phyloP scores from a whole-genome alignment of 2,888 invertebrate species.

The Hanleya hanleyi region DNA sequence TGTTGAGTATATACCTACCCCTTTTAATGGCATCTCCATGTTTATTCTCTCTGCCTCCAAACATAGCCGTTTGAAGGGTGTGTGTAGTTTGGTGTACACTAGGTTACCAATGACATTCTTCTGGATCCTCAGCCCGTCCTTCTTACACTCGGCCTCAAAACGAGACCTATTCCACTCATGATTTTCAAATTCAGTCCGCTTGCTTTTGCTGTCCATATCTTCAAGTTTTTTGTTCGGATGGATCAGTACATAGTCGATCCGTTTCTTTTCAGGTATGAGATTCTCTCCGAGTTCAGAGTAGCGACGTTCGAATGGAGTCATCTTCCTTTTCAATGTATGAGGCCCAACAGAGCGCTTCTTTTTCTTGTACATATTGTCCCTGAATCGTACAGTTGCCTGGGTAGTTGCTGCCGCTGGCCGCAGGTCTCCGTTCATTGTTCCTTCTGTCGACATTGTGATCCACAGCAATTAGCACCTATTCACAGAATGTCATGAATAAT shows the following conservation, averaged over 20 bases:
- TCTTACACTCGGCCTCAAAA: slow-evolving; percentile 54
- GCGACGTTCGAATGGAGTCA: slow-evolving; percentile 45
- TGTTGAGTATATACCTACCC: slow-evolving; percentile 58
- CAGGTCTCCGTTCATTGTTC: background rate
- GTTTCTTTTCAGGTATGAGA: slow-evolving; percentile 51
- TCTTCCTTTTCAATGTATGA: slow-evolving; percentile 18
- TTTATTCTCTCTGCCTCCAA: slow-evolving; percentile 68
- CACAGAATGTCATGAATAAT: no score
- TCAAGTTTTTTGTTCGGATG: slow-evolving; percentile 36
- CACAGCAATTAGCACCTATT: no score
- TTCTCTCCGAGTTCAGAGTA: slow-evolving; percentile 51
- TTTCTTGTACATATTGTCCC: background rate
- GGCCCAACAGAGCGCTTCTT: background rate
- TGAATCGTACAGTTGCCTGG: background rate
- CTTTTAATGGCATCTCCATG: slow-evolving; percentile 70
- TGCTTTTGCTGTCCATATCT: slow-evolving; percentile 19
- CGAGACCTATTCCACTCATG: slow-evolving; percentile 36
- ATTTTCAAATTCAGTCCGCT: slow-evolving; percentile 24
- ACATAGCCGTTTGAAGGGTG: slow-evolving; percentile 68
- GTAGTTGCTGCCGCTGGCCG: background rate
- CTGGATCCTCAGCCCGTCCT: slow-evolving; percentile 64
- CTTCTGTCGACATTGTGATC: background rate
- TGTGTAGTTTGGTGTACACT: slow-evolving; percentile 60
- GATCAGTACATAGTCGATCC: slow-evolving; percentile 69
- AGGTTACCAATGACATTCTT: slow-evolving; percentile 39